These are phyloP conservation scores for Ornithoptera alexandrae DNA, from an alignment of 2,888 invertebrate genomes.

Conservation along the genomic window DNA sequence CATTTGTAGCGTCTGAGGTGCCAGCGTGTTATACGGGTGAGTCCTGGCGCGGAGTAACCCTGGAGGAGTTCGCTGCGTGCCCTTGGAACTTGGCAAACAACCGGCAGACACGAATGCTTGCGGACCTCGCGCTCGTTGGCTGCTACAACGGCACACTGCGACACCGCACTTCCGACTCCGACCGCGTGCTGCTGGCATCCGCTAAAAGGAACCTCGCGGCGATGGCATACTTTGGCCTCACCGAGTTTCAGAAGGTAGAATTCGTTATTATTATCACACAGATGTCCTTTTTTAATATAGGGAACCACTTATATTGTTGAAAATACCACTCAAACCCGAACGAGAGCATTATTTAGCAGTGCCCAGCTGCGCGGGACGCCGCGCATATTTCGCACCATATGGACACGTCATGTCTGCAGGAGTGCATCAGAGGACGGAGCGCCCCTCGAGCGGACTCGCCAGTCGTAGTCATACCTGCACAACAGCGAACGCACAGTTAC, in stretches of 20 bases:
- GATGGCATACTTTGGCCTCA: slow-evolving; percentile 98
- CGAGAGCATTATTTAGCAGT: no score
- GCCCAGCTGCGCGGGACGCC: no score
- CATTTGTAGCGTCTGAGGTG: slow-evolving; percentile 83
- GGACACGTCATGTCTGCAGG: no score
- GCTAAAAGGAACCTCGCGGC: slow-evolving; percentile 96
- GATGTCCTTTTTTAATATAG: no score
- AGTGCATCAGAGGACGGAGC: no score
- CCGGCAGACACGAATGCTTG: slow-evolving; percentile 98
- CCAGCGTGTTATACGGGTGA: slow-evolving; percentile 89
- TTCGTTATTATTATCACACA: background rate
- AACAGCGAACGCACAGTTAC: no score
- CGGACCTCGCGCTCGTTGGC: slow-evolving; percentile 95
- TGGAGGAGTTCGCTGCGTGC: slow-evolving; percentile 95
- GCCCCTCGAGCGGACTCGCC: no score
- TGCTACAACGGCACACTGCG: slow-evolving; percentile 94
- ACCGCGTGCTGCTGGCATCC: slow-evolving; percentile 93
- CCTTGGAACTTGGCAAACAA: slow-evolving; percentile 97
- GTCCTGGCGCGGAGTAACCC: slow-evolving; percentile 92
- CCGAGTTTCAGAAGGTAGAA: slow-evolving; percentile 93
- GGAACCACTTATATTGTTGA: no score
- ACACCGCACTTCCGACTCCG: slow-evolving; percentile 84
- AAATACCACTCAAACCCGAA: no score
- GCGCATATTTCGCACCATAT: no score
- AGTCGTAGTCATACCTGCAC: no score